phyloP scores from a whole-genome alignment of 1,140 invertebrate genomes.

The Bombus balteatus region DNA sequence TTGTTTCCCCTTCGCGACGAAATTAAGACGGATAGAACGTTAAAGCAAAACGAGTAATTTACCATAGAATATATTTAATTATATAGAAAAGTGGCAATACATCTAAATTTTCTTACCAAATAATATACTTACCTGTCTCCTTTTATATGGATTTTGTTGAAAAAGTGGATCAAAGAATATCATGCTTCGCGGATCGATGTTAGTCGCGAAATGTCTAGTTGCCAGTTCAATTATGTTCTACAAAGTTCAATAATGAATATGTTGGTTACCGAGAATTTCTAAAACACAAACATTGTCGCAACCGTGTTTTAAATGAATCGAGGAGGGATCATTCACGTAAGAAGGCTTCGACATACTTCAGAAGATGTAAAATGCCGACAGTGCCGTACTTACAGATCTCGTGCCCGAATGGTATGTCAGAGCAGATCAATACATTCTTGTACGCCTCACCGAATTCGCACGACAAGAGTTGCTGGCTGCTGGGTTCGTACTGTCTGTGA shows the following conservation, averaged over 20 bases:
- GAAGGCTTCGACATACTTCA: conserved; percentile 65
- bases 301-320: conserved; percentile 33
- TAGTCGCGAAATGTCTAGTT: neutral
- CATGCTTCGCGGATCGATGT: too few species aligned
- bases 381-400: conserved; percentile 76
- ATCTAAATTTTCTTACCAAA: neutral
- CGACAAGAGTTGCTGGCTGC: conserved; percentile 64
- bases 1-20: neutral
- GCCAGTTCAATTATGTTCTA: neutral
- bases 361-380: conserved; percentile 76
- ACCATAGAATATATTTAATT: neutral
- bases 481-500: conserved; percentile 52
- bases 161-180: neutral
- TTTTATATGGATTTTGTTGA: neutral
- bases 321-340: conserved; percentile 26
- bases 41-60: neutral
- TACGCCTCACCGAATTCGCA: conserved; percentile 76
- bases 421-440: conserved; percentile 81
- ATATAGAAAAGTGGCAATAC: neutral
- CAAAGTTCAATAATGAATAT: neutral
- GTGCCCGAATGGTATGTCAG: conserved; percentile 77
- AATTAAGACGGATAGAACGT: neutral
- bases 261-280: neutral
- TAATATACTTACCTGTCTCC: neutral
- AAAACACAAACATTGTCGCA: neutral